These are phyloP conservation scores for Geopemphigus sp. DNA, from an alignment of 1,140 invertebrate genomes.

Conservation along the genomic window DNA sequence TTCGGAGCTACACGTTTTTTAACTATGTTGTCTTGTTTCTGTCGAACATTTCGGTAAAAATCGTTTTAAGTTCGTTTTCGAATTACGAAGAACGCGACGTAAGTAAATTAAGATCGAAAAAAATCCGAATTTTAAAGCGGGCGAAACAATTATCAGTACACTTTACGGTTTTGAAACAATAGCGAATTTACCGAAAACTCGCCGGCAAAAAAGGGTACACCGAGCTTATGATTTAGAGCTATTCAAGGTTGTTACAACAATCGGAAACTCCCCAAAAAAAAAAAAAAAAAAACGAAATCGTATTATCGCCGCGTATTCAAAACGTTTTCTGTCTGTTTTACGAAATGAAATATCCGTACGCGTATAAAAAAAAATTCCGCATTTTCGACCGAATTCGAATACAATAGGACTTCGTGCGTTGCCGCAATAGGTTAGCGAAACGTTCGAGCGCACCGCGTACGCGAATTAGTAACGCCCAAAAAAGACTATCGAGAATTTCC, in stretches of 20 bases:
- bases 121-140: background rate
- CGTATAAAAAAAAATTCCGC: background rate
- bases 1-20: too few relatives aligned
- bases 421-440: too few relatives aligned
- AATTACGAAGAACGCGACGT: background rate
- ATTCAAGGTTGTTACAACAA: conserved; percentile 1
- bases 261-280: background rate
- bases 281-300: background rate
- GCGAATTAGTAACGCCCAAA: too few relatives aligned
- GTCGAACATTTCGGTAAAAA: too few relatives aligned
- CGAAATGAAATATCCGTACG: background rate
- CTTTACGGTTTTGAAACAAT: conserved; percentile 13
- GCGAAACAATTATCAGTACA: background rate
- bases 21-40: too few relatives aligned
- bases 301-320: background rate
- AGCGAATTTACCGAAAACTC: background rate
- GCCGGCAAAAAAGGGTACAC: background rate
- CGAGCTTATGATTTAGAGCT: conserved; percentile 13
- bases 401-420: too few relatives aligned
- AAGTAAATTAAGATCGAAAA: background rate
- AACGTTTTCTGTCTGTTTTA: background rate
- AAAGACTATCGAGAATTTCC: too few relatives aligned
- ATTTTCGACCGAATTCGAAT: too few relatives aligned
- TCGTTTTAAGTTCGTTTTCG: background rate
- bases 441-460: too few relatives aligned